Conservation (phyloP, 2,888 invertebrate species). For the Idaea biselata region DNA sequence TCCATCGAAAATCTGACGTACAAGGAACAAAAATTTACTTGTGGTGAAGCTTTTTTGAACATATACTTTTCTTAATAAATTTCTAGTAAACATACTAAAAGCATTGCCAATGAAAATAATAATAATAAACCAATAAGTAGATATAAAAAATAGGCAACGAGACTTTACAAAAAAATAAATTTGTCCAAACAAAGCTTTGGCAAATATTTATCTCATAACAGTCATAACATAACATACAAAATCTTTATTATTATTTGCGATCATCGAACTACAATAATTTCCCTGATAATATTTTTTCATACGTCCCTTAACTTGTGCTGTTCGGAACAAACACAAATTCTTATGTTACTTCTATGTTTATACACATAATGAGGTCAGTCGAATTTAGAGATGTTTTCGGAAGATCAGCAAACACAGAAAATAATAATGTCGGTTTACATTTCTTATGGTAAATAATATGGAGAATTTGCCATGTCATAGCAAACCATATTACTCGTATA, state of each 20-base stretch:
- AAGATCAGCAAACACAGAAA: constrained; percentile 38
- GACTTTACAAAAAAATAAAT: not conserved
- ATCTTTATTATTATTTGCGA: not conserved
- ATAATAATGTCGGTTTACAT: not conserved
- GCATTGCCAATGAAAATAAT: too few relatives aligned
- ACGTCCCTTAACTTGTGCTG: not conserved
- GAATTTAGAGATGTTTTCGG: constrained; percentile 42
- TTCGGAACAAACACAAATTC: not conserved
- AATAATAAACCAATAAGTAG: too few relatives aligned
- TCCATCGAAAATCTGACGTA: too few relatives aligned
- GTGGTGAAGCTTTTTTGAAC: too few relatives aligned
- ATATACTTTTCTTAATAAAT: too few relatives aligned
- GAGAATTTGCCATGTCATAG: not conserved
- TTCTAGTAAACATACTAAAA: too few relatives aligned
- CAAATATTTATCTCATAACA: not conserved
- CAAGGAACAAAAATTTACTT: too few relatives aligned
- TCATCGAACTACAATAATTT: not conserved
- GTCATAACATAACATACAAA: not conserved
- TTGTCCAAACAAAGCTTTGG: not conserved
- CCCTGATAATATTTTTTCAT: not conserved
- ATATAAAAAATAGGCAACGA: not conserved
- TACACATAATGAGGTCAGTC: constrained; percentile 32
- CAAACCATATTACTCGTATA: not conserved
- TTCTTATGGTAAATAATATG: not conserved
- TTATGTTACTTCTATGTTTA: constrained; percentile 38